A percentile compares a stretch with the other conserved stretches of the same genome.
Evolutionary conservation across 1,140 invertebrate genomes (phyloP).

Genomic region (Caenorhabditis remanei): DNA sequence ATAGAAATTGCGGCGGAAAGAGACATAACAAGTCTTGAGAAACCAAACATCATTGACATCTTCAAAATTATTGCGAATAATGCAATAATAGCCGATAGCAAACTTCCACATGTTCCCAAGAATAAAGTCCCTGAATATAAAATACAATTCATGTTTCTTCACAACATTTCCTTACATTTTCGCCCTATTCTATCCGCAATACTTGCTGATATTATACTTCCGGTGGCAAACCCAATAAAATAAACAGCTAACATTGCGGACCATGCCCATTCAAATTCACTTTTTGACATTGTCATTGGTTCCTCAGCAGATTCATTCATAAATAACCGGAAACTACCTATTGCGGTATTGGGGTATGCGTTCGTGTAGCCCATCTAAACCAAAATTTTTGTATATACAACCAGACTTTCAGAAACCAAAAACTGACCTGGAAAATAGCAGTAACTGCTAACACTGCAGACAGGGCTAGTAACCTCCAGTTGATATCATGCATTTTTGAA

Average conservation of each 20-base stretch:
- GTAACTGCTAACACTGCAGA: slow-evolving; percentile 21
- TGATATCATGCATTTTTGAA: neutral
- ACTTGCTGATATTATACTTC: slow-evolving; percentile 64
- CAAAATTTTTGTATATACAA: neutral
- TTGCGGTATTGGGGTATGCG: slow-evolving; percentile 69
- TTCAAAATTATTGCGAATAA: slow-evolving; percentile 63
- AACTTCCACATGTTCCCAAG: slow-evolving; percentile 63
- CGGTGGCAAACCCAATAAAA: slow-evolving; percentile 69
- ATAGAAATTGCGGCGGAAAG: slow-evolving; percentile 67
- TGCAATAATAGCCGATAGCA: slow-evolving; percentile 65
- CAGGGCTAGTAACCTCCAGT: neutral
- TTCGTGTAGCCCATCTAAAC: slow-evolving; percentile 70
- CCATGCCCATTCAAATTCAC: slow-evolving; percentile 67
- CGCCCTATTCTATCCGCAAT: slow-evolving; percentile 69
- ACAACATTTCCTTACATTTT: slow-evolving; percentile 60
- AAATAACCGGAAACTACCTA: slow-evolving; percentile 64
- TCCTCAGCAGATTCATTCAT: slow-evolving; percentile 58
- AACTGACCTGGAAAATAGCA: slow-evolving; percentile 52
- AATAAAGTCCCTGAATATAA: slow-evolving; percentile 66
- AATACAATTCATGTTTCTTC: neutral
- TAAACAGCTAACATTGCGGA: slow-evolving; percentile 69
- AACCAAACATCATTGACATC: slow-evolving; percentile 60
- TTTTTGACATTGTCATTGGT: slow-evolving; percentile 22
- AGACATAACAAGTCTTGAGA: slow-evolving; percentile 64
- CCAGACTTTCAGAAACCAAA: too few species aligned